Conservation (phyloP, 2,113 vertebrate genomes). For the Sisor rabdophorus region DNA sequence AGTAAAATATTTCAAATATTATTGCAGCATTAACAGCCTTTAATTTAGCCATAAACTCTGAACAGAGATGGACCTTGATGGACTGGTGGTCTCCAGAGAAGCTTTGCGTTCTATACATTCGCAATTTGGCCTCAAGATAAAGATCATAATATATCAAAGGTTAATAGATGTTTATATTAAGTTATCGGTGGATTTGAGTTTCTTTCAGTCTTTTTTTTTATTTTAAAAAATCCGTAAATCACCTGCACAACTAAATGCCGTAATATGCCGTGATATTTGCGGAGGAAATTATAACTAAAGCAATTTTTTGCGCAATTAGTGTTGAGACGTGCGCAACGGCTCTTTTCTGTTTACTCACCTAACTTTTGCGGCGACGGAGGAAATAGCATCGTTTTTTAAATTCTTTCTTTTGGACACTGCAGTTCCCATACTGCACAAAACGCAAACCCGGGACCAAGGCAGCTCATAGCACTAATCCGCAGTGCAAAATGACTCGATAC, state of each 20-base stretch:
- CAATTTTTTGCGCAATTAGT: not conserved
- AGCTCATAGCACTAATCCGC: constrained; percentile 61
- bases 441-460: constrained; percentile 52
- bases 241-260: not conserved
- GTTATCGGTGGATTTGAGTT: not conserved
- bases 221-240: not conserved
- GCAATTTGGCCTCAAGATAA: not conserved
- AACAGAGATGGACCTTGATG: not conserved
- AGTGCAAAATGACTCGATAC: constrained; percentile 22
- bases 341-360: constrained; percentile 69
- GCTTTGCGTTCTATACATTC: no score
- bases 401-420: constrained; percentile 89
- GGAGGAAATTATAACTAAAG: not conserved
- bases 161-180: not conserved
- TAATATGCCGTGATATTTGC: not conserved
- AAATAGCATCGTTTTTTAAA: constrained; percentile 87
- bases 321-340: not conserved
- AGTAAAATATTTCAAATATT: constrained; percentile 17
- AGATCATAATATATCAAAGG: not conserved
- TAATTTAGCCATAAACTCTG: not conserved
- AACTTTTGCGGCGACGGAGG: constrained; percentile 92
- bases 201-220: not conserved
- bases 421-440: constrained; percentile 84
- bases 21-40: not conserved
- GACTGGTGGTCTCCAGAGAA: no score